Base-by-base conservation (phyloP, 2,113 vertebrate species). In the Myiagra hebetior region DNA sequence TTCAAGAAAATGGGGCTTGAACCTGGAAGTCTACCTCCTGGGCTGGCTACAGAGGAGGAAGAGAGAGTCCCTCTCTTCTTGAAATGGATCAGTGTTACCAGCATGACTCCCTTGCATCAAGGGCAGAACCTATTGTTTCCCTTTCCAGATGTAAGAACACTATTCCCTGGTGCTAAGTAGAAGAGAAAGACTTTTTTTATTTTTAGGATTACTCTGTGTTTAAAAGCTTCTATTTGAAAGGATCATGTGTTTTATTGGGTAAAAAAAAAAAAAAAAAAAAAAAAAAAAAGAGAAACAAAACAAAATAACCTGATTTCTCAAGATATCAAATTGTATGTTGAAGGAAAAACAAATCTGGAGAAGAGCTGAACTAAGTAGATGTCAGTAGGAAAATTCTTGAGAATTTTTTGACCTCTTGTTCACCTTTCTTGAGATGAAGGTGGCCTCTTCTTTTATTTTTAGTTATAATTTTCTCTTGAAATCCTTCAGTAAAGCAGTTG, bases 201-300 rank as follows among this genome's bases (percentile, higher is more conserved):
- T 72, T 60, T 89, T 41, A 52, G 39, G 44, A 85, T 68, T 41
- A 24, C 2, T 52, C 15, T 70, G 14, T 73, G n/a, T 78, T 85
- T 47, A 68, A 78, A 68, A 47, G 13, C 6, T 56, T 91, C 27
- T 15, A 0, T 72, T 75, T 89, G 39, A 91, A 79, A 68, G 30
- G 16, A 52, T 4, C 7, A 68, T 75, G 6, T 22, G 5, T 33
- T 87, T 92, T 57, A 59, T 19, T 35, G 15, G 10, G 37, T 37
- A 37, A 37, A 37, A 0, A 1, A 22, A 41, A 63, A 52, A 37
- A 11, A 24, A 11, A 26, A 8, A 0, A 1, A 21, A 41, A 63
- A 52, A 35, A 11, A 24, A 11, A 26, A 8, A 9, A 9, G 4
- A 17, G 30, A 13, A 8, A 2, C 6, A 37, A 37, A 18, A 2